These are phyloP conservation scores for Eriocheir sinensis DNA, from an alignment of 1,140 invertebrate species.

Conservation along the genomic window DNA sequence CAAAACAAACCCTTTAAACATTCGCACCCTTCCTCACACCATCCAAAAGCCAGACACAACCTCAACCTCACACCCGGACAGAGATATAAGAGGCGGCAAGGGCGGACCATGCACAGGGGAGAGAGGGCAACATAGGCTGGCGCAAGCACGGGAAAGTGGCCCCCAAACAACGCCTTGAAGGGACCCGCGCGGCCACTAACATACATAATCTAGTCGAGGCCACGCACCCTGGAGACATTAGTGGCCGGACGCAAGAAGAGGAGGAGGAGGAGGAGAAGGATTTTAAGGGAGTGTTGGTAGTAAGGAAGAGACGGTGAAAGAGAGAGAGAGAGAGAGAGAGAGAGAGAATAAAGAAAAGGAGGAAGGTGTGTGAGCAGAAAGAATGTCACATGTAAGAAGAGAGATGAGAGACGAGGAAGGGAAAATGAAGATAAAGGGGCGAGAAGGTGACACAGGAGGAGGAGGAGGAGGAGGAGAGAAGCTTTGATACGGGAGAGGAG, in stretches of 20 bases:
- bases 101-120: no score
- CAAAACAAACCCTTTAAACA: background rate
- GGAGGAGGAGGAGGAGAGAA: background rate
- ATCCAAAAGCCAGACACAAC: background rate
- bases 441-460: background rate
- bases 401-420: background rate
- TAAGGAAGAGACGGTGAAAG: background rate
- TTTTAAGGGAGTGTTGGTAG: no score
- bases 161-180: background rate
- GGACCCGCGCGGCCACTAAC: background rate
- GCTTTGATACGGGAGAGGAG: background rate
- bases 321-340: slow-evolving; percentile 19
- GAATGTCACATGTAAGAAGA: background rate
- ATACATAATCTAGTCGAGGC: slow-evolving; percentile 15
- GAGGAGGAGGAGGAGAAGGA: background rate
- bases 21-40: no score
- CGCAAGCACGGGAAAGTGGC: background rate
- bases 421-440: background rate
- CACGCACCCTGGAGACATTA: background rate
- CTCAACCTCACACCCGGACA: background rate
- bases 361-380: background rate
- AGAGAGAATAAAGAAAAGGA: slow-evolving; percentile 9
- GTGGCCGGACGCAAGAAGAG: background rate
- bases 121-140: no score
- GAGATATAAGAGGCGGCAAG: no score